These are phyloP conservation scores for Hystrix brachyura DNA, from an alignment of 2,113 vertebrate species.

Conservation along the genomic window DNA sequence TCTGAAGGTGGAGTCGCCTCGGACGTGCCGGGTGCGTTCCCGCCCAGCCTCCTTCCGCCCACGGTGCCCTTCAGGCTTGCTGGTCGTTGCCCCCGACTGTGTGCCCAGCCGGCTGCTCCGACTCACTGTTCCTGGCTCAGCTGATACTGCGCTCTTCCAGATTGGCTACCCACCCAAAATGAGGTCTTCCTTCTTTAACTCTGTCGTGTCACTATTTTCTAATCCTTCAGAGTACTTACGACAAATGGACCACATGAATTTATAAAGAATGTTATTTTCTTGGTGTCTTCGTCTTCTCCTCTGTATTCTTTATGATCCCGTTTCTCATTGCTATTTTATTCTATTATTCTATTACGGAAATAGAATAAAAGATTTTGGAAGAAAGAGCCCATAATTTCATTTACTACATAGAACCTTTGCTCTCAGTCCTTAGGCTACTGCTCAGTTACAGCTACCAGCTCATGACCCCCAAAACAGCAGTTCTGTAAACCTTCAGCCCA, in stretches of 20 bases:
- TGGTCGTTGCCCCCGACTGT: background rate
- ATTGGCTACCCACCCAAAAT: background rate
- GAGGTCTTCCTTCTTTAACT: background rate
- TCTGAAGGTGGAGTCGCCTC: background rate
- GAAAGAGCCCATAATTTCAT: background rate
- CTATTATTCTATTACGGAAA: background rate
- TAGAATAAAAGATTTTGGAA: background rate
- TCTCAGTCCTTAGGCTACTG: background rate
- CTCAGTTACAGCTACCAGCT: background rate
- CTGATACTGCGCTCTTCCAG: background rate
- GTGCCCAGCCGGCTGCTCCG: background rate
- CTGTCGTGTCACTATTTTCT: background rate
- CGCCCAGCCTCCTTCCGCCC: background rate
- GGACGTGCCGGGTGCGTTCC: background rate
- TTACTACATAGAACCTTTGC: background rate
- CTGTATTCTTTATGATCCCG: background rate
- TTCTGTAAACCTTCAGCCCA: background rate
- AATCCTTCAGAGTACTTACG: background rate
- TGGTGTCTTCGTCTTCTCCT: background rate
- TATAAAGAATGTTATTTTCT: background rate
- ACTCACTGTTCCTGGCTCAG: background rate
- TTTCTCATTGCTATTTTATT: background rate
- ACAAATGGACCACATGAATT: fast-evolving
- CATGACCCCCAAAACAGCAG: background rate
- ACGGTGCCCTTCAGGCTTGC: background rate